Evolutionary conservation across 2,797 vertebrate species (phyloP).

Genomic region (Cottoperca gobio): DNA sequence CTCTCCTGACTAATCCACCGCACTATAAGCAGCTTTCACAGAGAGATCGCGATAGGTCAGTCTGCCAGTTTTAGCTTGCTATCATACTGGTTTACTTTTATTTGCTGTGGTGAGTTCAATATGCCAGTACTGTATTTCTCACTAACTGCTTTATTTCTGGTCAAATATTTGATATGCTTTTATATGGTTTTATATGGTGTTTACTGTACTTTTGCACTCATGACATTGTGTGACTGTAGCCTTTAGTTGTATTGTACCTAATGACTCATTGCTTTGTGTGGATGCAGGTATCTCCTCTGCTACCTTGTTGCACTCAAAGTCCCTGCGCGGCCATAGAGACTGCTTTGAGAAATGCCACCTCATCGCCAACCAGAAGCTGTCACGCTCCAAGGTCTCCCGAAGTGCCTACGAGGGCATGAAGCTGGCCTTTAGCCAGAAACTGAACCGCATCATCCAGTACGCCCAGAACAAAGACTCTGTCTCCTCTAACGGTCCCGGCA

Average conservation of each 20-base stretch:
- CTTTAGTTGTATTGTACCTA: neutral
- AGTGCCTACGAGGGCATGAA: slow-evolving; percentile 96
- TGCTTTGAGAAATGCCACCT: slow-evolving; percentile 99
- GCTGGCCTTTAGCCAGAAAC: slow-evolving; percentile 93
- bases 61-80: slow-evolving; percentile 54
- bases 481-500: slow-evolving; percentile 81
- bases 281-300: slow-evolving; percentile 89
- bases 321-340: slow-evolving; percentile 95
- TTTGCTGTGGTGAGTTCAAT: slow-evolving; percentile 45
- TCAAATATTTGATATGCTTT: neutral
- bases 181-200: too few species aligned
- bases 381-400: slow-evolving; percentile 90
- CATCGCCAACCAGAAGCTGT: slow-evolving; percentile 97
- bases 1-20: slow-evolving; percentile 61
- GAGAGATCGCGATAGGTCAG: slow-evolving; percentile 62
- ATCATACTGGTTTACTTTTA: slow-evolving; percentile 46
- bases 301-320: slow-evolving; percentile 93
- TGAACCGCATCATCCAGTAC: slow-evolving; percentile 95
- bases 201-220: neutral
- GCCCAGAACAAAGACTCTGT: slow-evolving; percentile 94
- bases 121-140: slow-evolving; percentile 22
- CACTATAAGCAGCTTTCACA: slow-evolving; percentile 73
- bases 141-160: slow-evolving; percentile 2
- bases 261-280: slow-evolving; percentile 41
- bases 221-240: neutral